Evolutionary conservation across 2,888 invertebrate species (phyloP), one percentile per base, ranked within the genome.

Genomic region (Junonia oenone): DNA sequence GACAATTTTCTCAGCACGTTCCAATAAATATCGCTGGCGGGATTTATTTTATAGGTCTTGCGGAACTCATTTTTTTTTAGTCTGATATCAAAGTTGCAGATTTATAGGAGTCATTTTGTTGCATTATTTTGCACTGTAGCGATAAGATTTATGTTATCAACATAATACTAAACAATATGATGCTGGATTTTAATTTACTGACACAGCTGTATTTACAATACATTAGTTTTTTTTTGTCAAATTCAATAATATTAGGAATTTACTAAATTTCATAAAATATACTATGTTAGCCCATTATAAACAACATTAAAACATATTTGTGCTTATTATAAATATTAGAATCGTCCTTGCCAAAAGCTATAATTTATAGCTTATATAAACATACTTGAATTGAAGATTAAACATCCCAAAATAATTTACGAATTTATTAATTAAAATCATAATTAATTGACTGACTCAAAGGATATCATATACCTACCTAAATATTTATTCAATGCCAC

Each of bases 1-100:
- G 53, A 60, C 46, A 55, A 49, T 54, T 49, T 50, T 45, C 50
- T 47, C 31, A 51, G 58, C 59, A 55, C 31, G 40, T 49, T 45
- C 49, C 50, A 47, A 43, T 60, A 38, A 58, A 50, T 52, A 50
- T 47, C 51, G 22, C 31, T 26, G 31, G 58, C 48, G 43, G 49
- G 38, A 47, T 50, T 55, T 52, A 33, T 55, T 56, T 46, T 54
- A 52, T 51, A 43, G 45, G 26, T 50, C n/a, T 31, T 33, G 50
- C 22, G 45, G 45, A 55, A 15, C 45, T 53, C 38, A 53, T 58
- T n/a, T 13, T 43, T 43, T 26, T 43, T 22, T 43, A 9, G 11
- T 29, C 27, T 40, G 9, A 29, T 40, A 43, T 43, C 13, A n/a
- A 26, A 26, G 40, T 19, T 43, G 2, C 43, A 14, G 22, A 43